Evolutionary conservation across 1,140 invertebrate species (phyloP), one percentile per base, ranked within the genome.

Genomic region (Drosophila sulfurigaster): DNA sequence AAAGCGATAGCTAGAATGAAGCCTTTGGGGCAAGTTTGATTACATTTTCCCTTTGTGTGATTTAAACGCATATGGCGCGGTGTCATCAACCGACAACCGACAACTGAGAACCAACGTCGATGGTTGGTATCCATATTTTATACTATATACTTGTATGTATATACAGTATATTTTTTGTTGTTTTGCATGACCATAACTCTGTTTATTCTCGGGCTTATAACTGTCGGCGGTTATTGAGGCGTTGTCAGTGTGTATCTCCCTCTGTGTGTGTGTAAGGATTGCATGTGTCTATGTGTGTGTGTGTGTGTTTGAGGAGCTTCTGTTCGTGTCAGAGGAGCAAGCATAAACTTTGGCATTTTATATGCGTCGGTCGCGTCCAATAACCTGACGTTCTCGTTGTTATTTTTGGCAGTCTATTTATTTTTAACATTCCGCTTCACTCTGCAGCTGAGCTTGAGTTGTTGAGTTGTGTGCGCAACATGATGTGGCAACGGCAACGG

Each of bases 261-360:
- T n/a, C 8, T 41, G 3, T n/a, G 20, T n/a, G 20, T 54, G 28
- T 38, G 32, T 38, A 25, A 25, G 51, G 11, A 32, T 30, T 5
- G 28, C n/a, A 32, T 62, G 32, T 25, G 51, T 11, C 6, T 49
- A 13, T n/a, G 38, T 28, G 64, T 25, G 10, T 43, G 13, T 25
- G 1, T 41, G 51, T 43, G 59, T 16, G 38, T 71, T 11, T 38
- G 1, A 10, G 15, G 41, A 11, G 13, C 3, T 56, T 7, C 56
- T 35, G 16, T 41, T 68, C 30, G 52, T 76, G 73, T 45, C 65
- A 51, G 20, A 25, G 59, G 52, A 69, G 35, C 13, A 46, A 62
- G 51, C 77, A 70, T 77, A 68, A 81, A 81, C 78, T 81, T 76
- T 81, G 74, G 58, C 78, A 71, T 81, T 85, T 81, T 75, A 63